phyloP scores from a whole-genome alignment of 2,888 invertebrate genomes.

The Cremastobaeus sp. region DNA sequence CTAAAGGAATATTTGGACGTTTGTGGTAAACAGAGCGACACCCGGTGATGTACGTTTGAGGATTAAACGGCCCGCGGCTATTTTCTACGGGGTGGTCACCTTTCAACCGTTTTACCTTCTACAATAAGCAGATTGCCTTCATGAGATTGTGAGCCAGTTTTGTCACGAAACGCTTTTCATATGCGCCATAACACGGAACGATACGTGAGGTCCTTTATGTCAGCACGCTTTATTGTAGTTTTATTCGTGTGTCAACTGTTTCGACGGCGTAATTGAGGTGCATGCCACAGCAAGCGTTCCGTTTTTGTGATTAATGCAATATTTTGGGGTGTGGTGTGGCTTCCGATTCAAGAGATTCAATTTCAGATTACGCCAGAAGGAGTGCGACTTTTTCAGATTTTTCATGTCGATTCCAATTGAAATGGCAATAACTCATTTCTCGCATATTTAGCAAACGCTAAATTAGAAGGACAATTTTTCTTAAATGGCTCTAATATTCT shows the following conservation, averaged over 20 bases:
- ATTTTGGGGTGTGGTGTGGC: conserved; percentile 16
- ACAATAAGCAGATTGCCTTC: conserved; percentile 3
- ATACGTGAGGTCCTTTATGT: conserved; percentile 55
- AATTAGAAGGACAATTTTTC: too few species aligned
- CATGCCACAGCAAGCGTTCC: conserved; percentile 17
- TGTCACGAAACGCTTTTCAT: conserved; percentile 52
- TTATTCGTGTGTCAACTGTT: conserved; percentile 43
- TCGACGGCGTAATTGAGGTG: conserved; percentile 45
- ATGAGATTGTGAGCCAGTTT: conserved; percentile 46
- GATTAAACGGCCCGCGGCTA: conserved; percentile 70
- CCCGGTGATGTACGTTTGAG: conserved; percentile 75
- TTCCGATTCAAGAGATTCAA: conserved; percentile 22
- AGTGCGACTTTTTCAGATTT: too few species aligned
- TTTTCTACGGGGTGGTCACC: conserved; percentile 65
- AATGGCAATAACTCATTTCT: too few species aligned
- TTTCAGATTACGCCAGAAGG: conserved; percentile 18
- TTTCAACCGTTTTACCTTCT: conserved; percentile 28
- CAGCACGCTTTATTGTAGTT: conserved; percentile 46
- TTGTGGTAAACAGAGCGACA: conserved; percentile 78
- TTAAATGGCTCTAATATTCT: too few species aligned
- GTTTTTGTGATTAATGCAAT: conserved; percentile 23
- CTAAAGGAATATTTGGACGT: conserved; percentile 76
- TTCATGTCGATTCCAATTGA: too few species aligned
- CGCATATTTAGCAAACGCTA: too few species aligned
- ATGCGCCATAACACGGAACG: conserved; percentile 31